These are phyloP conservation scores for Meloe dianella DNA, from an alignment of 2,888 invertebrate genomes.

Conservation along the genomic window DNA sequence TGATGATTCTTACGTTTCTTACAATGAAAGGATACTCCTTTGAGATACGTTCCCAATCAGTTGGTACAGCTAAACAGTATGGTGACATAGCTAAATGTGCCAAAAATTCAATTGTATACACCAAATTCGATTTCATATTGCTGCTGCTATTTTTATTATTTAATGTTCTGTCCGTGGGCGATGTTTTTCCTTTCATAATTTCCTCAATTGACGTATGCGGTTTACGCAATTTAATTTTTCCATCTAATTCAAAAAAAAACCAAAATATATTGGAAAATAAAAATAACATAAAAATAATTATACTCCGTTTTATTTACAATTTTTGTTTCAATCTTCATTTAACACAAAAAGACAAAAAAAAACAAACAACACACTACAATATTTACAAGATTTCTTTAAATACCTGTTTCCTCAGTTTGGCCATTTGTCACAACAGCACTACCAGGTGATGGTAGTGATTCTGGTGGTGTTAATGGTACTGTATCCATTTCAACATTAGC, in stretches of 20 bases:
- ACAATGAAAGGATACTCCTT: conserved; percentile 62
- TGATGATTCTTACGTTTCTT: conserved; percentile 45
- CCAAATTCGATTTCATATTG: conserved; percentile 30
- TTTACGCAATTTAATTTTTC: conserved; percentile 46
- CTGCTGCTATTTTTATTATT: conserved; percentile 22
- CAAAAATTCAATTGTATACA: conserved; percentile 60
- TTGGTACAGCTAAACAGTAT: conserved; percentile 61
- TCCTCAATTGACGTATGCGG: conserved; percentile 54
- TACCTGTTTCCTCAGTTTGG: conserved; percentile 41
- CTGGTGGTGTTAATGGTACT: conserved; percentile 52
- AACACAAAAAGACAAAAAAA: conserved; percentile 11
- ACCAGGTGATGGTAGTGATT: conserved; percentile 51
- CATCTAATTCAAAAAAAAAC: conserved; percentile 13
- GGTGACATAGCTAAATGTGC: conserved; percentile 64
- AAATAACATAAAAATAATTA: conserved; percentile 18
- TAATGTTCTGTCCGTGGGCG: conserved; percentile 31
- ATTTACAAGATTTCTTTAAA: conserved; percentile 26
- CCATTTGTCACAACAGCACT: conserved; percentile 39
- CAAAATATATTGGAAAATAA: conserved; percentile 10
- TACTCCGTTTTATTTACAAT: conserved; percentile 21
- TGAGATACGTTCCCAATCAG: conserved; percentile 63
- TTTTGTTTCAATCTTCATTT: neutral
- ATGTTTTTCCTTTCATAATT: conserved; percentile 49
- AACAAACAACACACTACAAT: conserved; percentile 6
- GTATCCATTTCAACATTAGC: conserved; percentile 44